Conservation (phyloP, 2,797 vertebrate species). For the Chrosomus eos region DNA sequence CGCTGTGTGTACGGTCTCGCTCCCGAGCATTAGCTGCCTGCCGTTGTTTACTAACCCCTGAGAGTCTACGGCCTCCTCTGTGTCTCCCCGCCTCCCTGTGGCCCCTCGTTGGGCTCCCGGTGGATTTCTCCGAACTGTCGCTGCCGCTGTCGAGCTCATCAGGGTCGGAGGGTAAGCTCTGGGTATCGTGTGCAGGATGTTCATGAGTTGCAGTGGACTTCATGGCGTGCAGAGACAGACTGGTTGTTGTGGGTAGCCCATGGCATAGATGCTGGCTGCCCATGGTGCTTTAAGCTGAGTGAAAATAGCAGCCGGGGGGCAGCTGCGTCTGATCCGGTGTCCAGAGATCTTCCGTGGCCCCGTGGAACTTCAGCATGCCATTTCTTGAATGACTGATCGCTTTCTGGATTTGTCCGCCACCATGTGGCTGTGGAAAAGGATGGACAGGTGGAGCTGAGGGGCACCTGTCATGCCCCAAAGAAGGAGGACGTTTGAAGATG, state of each 20-base stretch:
- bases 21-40: slow-evolving; percentile 91
- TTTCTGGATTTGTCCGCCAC: slow-evolving; percentile 74
- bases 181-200: slow-evolving; percentile 30
- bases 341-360: slow-evolving; percentile 71
- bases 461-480: slow-evolving; percentile 72
- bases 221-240: slow-evolving; percentile 70
- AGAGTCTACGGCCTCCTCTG: slow-evolving; percentile 58
- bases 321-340: slow-evolving; percentile 79
- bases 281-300: slow-evolving; percentile 71
- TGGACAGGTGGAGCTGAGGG: slow-evolving; percentile 78
- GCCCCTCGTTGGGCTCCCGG: slow-evolving; percentile 60
- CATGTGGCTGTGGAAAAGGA: slow-evolving; percentile 71
- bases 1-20: slow-evolving; percentile 88
- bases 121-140: slow-evolving; percentile 78
- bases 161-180: slow-evolving; percentile 70
- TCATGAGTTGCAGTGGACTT: slow-evolving; percentile 70
- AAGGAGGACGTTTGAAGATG: slow-evolving; percentile 62
- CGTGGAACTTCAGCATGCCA: slow-evolving; percentile 75
- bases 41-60: slow-evolving; percentile 79
- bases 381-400: slow-evolving; percentile 83
- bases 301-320: slow-evolving; percentile 67
- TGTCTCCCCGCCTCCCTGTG: slow-evolving; percentile 30
- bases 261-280: slow-evolving; percentile 62
- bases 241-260: slow-evolving; percentile 60
- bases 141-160: slow-evolving; percentile 79